Base-by-base conservation (phyloP, 1,140 invertebrate species). In the Lerema accius region DNA sequence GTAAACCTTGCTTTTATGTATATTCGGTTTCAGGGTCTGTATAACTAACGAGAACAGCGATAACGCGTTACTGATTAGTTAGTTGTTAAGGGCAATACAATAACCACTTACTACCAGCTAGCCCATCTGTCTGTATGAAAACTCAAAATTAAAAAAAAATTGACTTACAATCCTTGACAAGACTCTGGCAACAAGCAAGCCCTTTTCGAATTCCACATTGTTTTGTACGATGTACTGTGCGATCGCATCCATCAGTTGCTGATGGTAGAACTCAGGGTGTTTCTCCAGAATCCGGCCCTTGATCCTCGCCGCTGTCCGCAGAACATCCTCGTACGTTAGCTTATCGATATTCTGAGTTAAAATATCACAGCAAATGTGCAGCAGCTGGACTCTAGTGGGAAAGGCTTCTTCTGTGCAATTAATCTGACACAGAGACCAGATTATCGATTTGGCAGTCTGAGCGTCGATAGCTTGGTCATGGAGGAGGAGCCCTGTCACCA, bases 181-280 rank as follows among this genome's bases (percentile, higher is more conserved):
- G 50, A 90, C 82, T 45, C 85, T 82, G 0, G 93, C 82, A 28
- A 94, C 64, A 32, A 84, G 72, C 1, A 93, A 64, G 0, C 82
- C 87, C 50, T 92, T 80, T 50, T 91, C 79, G 69, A 93, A 92
- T n/a, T 87, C 84, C 5, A 92, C 65, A 42, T 92, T 76, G 53
- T 92, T 82, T 11, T 90, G 70, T 6, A 94, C 82, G 11, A 92
- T 77, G 58, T 91, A 85, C 43, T 86, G 72, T 1, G 82, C 86
- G 60, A 86, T 80, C 7, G 82, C 82, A 71, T 94, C 91, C 66
- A 94, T 77, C 42, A 94, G 85, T 13, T 83, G 73, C 69, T 93
- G 91, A 71, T 94, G 83, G 73, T 94, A 95, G 76, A 92, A 94
- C 60, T 89, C 84, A 0, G 79, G 74, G 53, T 89, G 82, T 48